phyloP scores from a whole-genome alignment of 2,797 vertebrate genomes.

The Pagetopsis macropterus region DNA sequence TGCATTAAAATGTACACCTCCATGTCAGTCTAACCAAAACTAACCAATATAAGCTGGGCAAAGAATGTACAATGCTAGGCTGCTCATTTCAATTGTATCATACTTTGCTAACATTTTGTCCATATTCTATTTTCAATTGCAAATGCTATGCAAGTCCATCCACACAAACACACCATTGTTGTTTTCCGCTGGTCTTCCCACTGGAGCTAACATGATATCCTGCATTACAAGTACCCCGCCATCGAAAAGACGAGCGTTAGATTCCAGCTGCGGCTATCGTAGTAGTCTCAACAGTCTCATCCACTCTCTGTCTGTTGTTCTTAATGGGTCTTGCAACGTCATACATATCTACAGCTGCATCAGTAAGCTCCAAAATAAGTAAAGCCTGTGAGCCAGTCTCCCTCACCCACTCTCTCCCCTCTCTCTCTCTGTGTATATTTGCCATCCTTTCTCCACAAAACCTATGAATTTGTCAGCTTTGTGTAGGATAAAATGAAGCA shows the following conservation, averaged over 20 bases:
- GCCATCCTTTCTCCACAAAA: slow-evolving; percentile 54
- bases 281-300: slow-evolving; percentile 40
- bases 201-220: not conserved
- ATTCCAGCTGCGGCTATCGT: slow-evolving; percentile 33
- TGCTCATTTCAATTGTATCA: not conserved
- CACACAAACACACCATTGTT: not conserved
- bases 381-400: slow-evolving; percentile 25
- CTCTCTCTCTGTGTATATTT: slow-evolving; percentile 26
- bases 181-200: not conserved
- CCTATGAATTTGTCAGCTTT: slow-evolving; percentile 73
- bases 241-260: slow-evolving; percentile 1
- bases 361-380: slow-evolving; percentile 54
- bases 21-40: not conserved
- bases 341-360: slow-evolving; percentile 55
- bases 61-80: not conserved
- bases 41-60: not conserved
- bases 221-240: slow-evolving; percentile 10
- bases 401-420: slow-evolving; percentile 2
- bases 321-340: slow-evolving; percentile 42
- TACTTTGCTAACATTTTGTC: not conserved
- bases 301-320: slow-evolving; percentile 35
- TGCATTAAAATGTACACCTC: too few relatives aligned
- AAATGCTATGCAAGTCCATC: not conserved
- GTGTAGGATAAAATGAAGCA: slow-evolving; percentile 73
- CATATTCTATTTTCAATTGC: not conserved